Evolutionary conservation across 2,113 vertebrate genomes (phyloP).

Genomic region (Aspiorhynchus laticeps): DNA sequence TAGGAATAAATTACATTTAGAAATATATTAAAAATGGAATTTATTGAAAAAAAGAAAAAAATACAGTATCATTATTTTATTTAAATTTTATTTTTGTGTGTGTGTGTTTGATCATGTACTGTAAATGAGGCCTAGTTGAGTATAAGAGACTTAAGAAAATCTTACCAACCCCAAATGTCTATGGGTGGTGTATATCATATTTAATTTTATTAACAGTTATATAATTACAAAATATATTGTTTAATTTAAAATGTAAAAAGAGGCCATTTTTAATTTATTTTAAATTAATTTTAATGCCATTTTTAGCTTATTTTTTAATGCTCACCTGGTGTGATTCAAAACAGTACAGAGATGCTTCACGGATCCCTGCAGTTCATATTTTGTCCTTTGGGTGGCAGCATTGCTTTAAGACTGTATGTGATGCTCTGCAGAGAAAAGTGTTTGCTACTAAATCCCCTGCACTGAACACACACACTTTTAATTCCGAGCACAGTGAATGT

Average conservation of each 20-base stretch:
- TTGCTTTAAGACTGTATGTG: background rate
- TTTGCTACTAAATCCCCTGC: constrained; percentile 10
- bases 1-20: background rate
- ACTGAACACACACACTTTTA: constrained; percentile 2
- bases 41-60: too few relatives aligned
- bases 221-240: background rate
- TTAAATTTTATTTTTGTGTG: too few relatives aligned
- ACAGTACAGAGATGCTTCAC: background rate
- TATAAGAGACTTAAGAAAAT: background rate
- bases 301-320: background rate
- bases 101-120: too few relatives aligned
- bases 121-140: too few relatives aligned
- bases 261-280: background rate
- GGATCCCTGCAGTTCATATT: background rate
- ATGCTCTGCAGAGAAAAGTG: background rate
- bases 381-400: constrained; percentile 32
- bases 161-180: background rate
- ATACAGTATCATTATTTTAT: too few relatives aligned
- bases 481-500: constrained; percentile 35
- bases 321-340: background rate
- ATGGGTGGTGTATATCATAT: background rate
- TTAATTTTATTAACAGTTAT: background rate
- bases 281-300: background rate
- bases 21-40: background rate
- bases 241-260: background rate